A percentile compares a stretch with the other conserved stretches of the same genome.
Conservation (phyloP, 2,888 invertebrate genomes). For the Acleris emargana region DNA sequence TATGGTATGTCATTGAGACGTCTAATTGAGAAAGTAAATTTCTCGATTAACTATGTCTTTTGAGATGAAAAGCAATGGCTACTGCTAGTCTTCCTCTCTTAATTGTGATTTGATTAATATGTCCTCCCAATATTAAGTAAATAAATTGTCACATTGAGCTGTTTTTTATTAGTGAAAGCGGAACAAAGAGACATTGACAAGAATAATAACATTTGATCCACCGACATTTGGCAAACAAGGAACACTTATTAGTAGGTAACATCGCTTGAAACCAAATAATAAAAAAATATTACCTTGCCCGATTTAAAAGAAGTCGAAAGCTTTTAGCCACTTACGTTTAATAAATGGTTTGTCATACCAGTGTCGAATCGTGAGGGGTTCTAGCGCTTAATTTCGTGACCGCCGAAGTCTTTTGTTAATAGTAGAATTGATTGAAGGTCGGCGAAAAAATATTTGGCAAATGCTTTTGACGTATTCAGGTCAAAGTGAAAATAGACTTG, state of each 20-base stretch:
- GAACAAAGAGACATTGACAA: too few species aligned
- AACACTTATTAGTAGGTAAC: too few species aligned
- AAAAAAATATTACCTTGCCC: too few species aligned
- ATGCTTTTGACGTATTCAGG: constrained; percentile 17
- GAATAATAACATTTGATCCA: too few species aligned
- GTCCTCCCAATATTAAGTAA: too few species aligned
- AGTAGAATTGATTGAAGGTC: constrained; percentile 26
- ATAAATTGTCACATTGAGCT: too few species aligned
- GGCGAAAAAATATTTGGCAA: constrained; percentile 27
- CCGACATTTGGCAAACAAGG: too few species aligned
- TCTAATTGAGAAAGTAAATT: not conserved
- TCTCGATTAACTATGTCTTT: not conserved
- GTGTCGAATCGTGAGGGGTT: constrained; percentile 22
- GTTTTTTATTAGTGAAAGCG: too few species aligned
- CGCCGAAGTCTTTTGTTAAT: constrained; percentile 32
- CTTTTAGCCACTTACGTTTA: constrained; percentile 16
- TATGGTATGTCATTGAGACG: too few species aligned
- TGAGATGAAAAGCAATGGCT: not conserved
- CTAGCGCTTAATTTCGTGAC: constrained; percentile 33
- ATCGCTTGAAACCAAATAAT: too few species aligned
- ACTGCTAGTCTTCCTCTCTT: too few species aligned
- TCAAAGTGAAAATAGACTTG: constrained; percentile 11
- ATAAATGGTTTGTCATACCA: constrained; percentile 19
- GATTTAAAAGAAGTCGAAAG: not conserved
- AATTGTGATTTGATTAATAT: too few species aligned